A percentile compares a stretch with the other conserved stretches of the same genome.
Conservation (phyloP, 2,797 vertebrate species). For the Melanotaenia nigrans region DNA sequence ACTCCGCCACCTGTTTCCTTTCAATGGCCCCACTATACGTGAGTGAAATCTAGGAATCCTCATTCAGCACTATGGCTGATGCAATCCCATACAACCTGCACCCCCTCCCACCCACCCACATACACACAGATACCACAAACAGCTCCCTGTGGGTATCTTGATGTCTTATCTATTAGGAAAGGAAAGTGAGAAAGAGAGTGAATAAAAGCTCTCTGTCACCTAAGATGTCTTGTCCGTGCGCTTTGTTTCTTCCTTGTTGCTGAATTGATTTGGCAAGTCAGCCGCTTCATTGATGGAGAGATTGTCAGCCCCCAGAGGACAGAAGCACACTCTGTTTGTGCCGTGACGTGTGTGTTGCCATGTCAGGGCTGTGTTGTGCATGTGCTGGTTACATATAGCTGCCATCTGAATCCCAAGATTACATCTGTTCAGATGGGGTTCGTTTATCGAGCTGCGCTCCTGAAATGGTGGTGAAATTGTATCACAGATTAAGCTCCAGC, state of each 20-base stretch:
- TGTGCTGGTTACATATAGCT: constrained; percentile 51
- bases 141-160: constrained; percentile 69
- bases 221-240: constrained; percentile 67
- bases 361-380: constrained; percentile 53
- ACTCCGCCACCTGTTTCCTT: constrained; percentile 80
- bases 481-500: constrained; percentile 64
- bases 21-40: constrained; percentile 72
- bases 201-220: constrained; percentile 76
- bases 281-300: constrained; percentile 69
- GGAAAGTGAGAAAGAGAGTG: constrained; percentile 75
- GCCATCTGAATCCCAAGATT: constrained; percentile 68
- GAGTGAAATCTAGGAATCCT: constrained; percentile 75
- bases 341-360: constrained; percentile 34
- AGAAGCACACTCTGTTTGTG: constrained; percentile 52
- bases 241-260: constrained; percentile 63
- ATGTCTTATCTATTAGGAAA: constrained; percentile 78
- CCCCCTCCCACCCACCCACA: constrained; percentile 20
- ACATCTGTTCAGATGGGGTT: constrained; percentile 66
- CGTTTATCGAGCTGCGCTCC: constrained; percentile 57
- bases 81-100: constrained; percentile 74
- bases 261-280: constrained; percentile 74
- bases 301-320: constrained; percentile 65
- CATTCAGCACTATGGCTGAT: constrained; percentile 73
- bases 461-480: constrained; percentile 57
- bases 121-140: constrained; percentile 50